phyloP scores from a whole-genome alignment of 2,888 invertebrate genomes.

The Prosopocoilus inquinatus region DNA sequence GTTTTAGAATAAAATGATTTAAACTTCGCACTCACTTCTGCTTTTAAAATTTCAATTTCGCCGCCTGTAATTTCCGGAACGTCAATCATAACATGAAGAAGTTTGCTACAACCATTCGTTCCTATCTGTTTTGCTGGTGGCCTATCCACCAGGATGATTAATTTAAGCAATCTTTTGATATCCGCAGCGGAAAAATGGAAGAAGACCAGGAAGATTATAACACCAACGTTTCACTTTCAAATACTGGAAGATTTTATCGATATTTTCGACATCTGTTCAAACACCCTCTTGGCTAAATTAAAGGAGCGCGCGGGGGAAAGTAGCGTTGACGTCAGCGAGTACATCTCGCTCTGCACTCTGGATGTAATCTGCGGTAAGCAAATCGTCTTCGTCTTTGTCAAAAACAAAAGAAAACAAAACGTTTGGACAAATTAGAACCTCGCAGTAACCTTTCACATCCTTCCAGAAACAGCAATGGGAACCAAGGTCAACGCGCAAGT shows the following conservation, averaged over 20 bases:
- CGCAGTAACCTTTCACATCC: too few species aligned
- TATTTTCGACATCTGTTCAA: constrained; percentile 33
- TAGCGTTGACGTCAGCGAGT: constrained; percentile 31
- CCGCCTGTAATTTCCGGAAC: too few species aligned
- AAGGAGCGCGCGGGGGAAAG: constrained; percentile 22
- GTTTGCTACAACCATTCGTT: too few species aligned
- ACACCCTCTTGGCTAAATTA: constrained; percentile 5
- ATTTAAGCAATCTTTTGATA: not conserved
- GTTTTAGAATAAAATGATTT: too few species aligned
- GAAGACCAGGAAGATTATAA: constrained; percentile 47
- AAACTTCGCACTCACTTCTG: too few species aligned
- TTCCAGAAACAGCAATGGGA: constrained; percentile 83
- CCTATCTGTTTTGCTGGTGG: too few species aligned
- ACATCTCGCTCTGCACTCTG: constrained; percentile 18
- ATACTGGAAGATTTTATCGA: constrained; percentile 45
- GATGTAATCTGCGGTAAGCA: constrained; percentile 23
- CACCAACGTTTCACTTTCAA: constrained; percentile 49
- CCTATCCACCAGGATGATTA: too few species aligned
- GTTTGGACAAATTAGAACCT: too few species aligned
- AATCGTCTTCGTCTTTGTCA: too few species aligned
- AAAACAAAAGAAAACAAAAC: too few species aligned
- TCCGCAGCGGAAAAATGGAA: constrained; percentile 36
- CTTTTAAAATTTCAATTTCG: too few species aligned
- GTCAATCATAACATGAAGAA: too few species aligned
- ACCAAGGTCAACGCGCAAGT: constrained; percentile 69